Evolutionary conservation across 2,797 vertebrate species (phyloP).

Genomic region (Phaenicophaeus curvirostris): DNA sequence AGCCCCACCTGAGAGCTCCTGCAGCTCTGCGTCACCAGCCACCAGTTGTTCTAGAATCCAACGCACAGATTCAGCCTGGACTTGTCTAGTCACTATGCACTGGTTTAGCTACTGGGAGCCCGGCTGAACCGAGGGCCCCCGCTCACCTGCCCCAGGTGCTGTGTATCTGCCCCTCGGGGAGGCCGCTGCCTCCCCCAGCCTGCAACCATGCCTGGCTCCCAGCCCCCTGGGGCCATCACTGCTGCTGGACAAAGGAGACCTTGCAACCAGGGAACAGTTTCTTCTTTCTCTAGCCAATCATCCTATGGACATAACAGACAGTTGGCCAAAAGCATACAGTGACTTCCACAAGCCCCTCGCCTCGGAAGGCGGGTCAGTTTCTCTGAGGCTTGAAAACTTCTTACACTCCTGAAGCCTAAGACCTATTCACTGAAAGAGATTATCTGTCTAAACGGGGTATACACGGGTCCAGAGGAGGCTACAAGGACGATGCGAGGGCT

Average conservation of each 20-base stretch:
- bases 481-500: too few species aligned
- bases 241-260: not conserved
- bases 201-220: not conserved
- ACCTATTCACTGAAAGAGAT: not conserved
- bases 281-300: not conserved
- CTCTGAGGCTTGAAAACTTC: not conserved
- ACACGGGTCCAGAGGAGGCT: too few species aligned
- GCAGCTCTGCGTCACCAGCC: not conserved
- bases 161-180: not conserved
- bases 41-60: too few species aligned
- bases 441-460: not conserved
- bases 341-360: not conserved
- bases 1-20: not conserved
- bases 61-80: not conserved
- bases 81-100: too few species aligned
- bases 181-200: not conserved
- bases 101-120: rapidly evolving
- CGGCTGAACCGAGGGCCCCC: not conserved
- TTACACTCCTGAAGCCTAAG: not conserved
- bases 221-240: not conserved
- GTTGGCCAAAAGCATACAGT: not conserved
- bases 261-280: not conserved
- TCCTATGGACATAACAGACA: not conserved
- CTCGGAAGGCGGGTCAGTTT: not conserved
- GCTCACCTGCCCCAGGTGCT: too few species aligned